Evolutionary conservation across 1,140 invertebrate genomes (phyloP), one percentile per base, ranked within the genome.

Genomic region (Brachionus angularis): DNA sequence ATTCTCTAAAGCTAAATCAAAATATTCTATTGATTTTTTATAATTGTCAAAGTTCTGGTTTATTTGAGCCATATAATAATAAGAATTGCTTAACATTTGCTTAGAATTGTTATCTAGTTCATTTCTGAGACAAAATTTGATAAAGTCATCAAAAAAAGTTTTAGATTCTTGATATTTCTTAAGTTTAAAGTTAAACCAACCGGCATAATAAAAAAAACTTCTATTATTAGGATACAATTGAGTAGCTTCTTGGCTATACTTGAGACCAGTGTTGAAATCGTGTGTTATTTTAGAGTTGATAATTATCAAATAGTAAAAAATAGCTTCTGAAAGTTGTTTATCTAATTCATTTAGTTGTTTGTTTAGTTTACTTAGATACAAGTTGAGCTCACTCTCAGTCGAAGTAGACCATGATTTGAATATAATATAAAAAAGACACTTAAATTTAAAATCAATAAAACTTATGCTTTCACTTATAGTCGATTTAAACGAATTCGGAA

Each of bases 1-100:
- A 23, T 58, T 58, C 10, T 39, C 8, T 12, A 23, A 12, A 36
- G 53, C 34, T 23, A 34, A 58, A 33, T 58, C 34, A 58, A 58
- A 58, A 23, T 58, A 58, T 25, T 58, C 53, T 36, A 58, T 58
- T 23, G 53, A 58, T 58, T 58, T 58, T 58, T 39, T 36, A 33
- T 58, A 58, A 23, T 58, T 39, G 36, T 58, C 39, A 2, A 58
- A 23, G 7, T 58, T 34, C 25, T 58, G 53, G 14, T 58, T 58
- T 3, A 58, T 42, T 10, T 39, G 14, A 3, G 53, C 53, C 8
- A 58, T 10, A 39, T 23, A 58, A 21, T 58, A 58, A 33, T 58
- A 39, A 1, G 53, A 2, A 58, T 58, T 58, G 10, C 33, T 39
- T 33, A 58, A 18, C 53, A 58, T 58, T 58, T 58, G 53, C n/a